phyloP scores from a whole-genome alignment of 2,113 vertebrate genomes.

The Daubentonia madagascariensis region DNA sequence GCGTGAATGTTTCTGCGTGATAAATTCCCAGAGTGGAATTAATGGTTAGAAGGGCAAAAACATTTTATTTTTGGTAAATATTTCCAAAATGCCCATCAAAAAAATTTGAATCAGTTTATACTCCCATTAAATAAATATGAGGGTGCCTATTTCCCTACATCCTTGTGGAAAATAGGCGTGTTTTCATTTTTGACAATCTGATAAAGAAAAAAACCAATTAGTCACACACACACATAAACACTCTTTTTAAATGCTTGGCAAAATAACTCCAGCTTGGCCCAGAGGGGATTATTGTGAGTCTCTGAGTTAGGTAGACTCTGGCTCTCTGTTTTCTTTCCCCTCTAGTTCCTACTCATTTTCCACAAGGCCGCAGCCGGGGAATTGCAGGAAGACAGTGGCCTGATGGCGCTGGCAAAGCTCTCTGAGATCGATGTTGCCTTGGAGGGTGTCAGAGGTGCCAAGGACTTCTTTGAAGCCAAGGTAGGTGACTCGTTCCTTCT shows the following conservation, averaged over 20 bases:
- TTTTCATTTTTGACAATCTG: not conserved
- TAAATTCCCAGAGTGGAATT: not conserved
- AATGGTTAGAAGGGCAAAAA: not conserved
- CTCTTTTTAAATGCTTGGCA: not conserved
- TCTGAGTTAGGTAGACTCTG: fast-evolving
- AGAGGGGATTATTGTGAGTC: fast-evolving
- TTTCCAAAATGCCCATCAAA: not conserved
- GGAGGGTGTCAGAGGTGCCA: conserved; percentile 95
- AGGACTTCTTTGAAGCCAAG: conserved; percentile 98
- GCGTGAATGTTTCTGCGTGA: not conserved
- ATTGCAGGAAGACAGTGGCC: conserved; percentile 93
- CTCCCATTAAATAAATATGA: not conserved
- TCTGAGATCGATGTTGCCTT: conserved; percentile 94
- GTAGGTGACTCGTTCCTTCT: conserved; percentile 75
- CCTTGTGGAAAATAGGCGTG: not conserved
- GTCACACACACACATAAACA: fast-evolving
- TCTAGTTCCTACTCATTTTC: conserved; percentile 95
- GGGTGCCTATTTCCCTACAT: not conserved
- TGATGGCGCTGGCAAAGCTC: conserved; percentile 93
- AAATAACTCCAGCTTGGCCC: not conserved
- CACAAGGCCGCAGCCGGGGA: conserved; percentile 93
- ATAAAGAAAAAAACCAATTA: not conserved
- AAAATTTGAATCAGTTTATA: not conserved
- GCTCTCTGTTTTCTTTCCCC: not conserved
- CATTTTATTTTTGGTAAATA: not conserved